Base-by-base conservation (phyloP, 1,140 invertebrate genomes). In the Delia radicum region DNA sequence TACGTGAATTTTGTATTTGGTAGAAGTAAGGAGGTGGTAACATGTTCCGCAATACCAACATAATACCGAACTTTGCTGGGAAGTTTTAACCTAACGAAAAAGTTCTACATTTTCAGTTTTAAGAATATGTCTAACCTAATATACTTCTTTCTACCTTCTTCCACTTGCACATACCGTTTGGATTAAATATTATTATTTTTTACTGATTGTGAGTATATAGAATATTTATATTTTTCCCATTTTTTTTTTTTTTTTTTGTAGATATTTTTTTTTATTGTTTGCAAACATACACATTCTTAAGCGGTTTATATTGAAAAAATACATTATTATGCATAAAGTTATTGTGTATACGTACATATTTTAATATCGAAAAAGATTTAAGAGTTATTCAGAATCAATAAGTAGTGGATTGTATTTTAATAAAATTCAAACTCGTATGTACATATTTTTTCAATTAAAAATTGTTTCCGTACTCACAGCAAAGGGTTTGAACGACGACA, bases 101-200 rank as follows among this genome's bases (percentile, higher is more conserved):
- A n/a, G n/a, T n/a, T n/a, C n/a, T n/a, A n/a, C n/a, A n/a, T n/a
- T n/a, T n/a, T n/a, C n/a, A n/a, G n/a, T n/a, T n/a, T n/a, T n/a
- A n/a, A n/a, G n/a, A n/a, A n/a, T n/a, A n/a, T n/a, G n/a, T n/a
- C n/a, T n/a, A n/a, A n/a, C n/a, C n/a, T n/a, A 37, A 37, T 37
- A 33, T 33, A 37, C 62, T 10, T 13, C n/a, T 42, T 42, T 42
- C 37, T 42, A 42, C 37, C 37, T 33, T 33, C 62, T 15, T 2
- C 65, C 7, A 31, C 65, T 67, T 67, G 10, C 29, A 31, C 65
- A 69, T 21, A 28, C 62, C 65, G 31, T 69, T 69, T 69, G 65
- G 65, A 69, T 69, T 69, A 69, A 69, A 69, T 69, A 69, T 69
- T 69, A 69, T 69, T 69, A 33, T 69, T 69, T 21, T 37, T 18